Evolutionary conservation across 2,888 invertebrate genomes (phyloP), one percentile per base, ranked within the genome.

Genomic region (Empis livida): DNA sequence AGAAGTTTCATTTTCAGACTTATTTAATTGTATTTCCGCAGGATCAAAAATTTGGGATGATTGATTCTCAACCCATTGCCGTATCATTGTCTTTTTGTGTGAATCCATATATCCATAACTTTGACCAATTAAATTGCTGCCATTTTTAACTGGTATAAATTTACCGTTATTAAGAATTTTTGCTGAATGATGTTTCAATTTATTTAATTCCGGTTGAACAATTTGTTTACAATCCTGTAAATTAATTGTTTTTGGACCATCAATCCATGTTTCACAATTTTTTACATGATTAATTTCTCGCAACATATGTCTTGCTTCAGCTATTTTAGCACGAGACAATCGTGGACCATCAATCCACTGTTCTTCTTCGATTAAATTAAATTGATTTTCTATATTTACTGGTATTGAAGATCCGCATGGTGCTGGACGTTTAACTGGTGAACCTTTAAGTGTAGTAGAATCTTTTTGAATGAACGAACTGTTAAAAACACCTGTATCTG

Each of bases 341-440:
- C 91, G 78, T 0, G 95, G 95, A 0, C 95, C 95, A 69, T 96
- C 95, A 52, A 95, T 89, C 95, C 95, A 96, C 62, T 92, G 90
- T 61, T 95, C 95, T 61, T 92, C 91, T 55, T 84, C 87, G 16
- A 73, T 64, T 54, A 67, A 62, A 5, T 67, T 59, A 59, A 65
- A 60, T 11, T 63, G 61, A 39, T 67, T 65, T 14, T 70, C 40
- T 27, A 27, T 27, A 27, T 27, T 27, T 27, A 15, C 57, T 59
- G 14, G 60, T 61, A 46, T 48, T 23, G 8, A 5, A 6, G 23
- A 27, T 5, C 57, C 52, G 14, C 57, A 59, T 14, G 23, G 23
- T 27, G 60, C 61, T 5, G 67, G 62, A 14, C 67, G 59, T 54
- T 77, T 77, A 45, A 73, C 62, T 8, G 72, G 68, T 13, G 73